Evolutionary conservation across 2,888 invertebrate genomes (phyloP).

Genomic region (Rhodophaea formosa): DNA sequence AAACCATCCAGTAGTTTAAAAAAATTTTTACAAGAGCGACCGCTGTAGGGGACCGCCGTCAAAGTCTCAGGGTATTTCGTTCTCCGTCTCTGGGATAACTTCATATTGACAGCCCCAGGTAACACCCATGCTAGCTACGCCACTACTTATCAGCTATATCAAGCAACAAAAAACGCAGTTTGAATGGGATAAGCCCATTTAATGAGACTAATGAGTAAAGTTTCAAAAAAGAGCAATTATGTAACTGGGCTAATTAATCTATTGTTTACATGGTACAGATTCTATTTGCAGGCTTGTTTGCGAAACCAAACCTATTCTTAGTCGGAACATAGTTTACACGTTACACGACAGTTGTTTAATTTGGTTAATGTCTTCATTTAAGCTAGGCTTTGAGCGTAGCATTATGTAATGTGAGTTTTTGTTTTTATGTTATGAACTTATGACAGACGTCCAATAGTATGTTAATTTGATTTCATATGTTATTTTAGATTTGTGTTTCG

Average conservation of each 20-base stretch:
- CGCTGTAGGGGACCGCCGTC: too few species aligned
- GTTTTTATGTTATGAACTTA: neutral
- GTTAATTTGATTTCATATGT: neutral
- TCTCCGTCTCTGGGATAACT: too few species aligned
- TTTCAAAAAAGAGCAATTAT: slow-evolving; percentile 7
- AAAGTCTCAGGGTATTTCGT: too few species aligned
- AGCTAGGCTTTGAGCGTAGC: neutral
- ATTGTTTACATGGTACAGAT: slow-evolving; percentile 16
- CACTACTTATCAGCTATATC: neutral
- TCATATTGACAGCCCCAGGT: too few species aligned
- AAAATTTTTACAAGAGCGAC: too few species aligned
- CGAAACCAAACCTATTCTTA: slow-evolving; percentile 5
- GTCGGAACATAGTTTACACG: neutral
- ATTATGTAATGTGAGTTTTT: slow-evolving; percentile 3
- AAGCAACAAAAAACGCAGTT: neutral
- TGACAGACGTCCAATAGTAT: neutral
- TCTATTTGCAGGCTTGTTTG: slow-evolving; percentile 2
- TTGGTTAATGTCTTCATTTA: slow-evolving; percentile 7
- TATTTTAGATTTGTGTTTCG: neutral
- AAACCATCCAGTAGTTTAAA: too few species aligned
- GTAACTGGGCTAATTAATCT: slow-evolving; percentile 28
- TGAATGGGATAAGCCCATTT: neutral
- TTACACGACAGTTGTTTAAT: neutral
- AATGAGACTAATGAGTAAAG: neutral
- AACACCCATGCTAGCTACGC: too few species aligned